Conservation (phyloP, 2,888 invertebrate genomes). For the Ptilodon capucinus region DNA sequence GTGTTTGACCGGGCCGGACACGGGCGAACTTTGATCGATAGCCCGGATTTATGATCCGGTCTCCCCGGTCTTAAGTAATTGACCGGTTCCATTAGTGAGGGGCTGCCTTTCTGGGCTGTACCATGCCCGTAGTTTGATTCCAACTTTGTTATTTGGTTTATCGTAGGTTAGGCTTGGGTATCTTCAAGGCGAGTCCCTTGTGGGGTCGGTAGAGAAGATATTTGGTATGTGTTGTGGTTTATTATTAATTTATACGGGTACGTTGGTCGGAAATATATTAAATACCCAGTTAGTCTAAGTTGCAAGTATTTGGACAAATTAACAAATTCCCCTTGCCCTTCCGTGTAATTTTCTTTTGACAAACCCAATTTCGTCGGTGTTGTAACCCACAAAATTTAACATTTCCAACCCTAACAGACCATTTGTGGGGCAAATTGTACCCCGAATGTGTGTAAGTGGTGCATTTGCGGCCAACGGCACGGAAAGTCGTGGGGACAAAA, state of each 20-base stretch:
- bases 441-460: background rate
- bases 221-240: background rate
- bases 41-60: slow-evolving; percentile 75
- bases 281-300: too few relatives aligned
- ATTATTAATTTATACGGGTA: background rate
- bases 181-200: background rate
- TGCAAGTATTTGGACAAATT: too few relatives aligned
- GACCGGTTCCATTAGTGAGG: slow-evolving; percentile 73
- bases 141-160: slow-evolving; percentile 28
- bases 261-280: too few relatives aligned
- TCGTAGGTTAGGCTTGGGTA: slow-evolving; percentile 8
- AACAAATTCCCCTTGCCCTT: too few relatives aligned
- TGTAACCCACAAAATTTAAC: background rate
- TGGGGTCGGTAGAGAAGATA: background rate
- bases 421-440: slow-evolving; percentile 1
- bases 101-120: slow-evolving; percentile 38
- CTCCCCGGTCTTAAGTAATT: slow-evolving; percentile 78
- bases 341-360: background rate
- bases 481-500: slow-evolving; percentile 4
- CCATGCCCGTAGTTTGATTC: slow-evolving; percentile 37
- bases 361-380: background rate
- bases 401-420: background rate
- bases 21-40: slow-evolving; percentile 76
- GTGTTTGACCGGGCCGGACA: slow-evolving; percentile 46
- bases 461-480: slow-evolving; percentile 7